Base-by-base conservation (phyloP, 2,888 invertebrate genomes). In the Automeris io region DNA sequence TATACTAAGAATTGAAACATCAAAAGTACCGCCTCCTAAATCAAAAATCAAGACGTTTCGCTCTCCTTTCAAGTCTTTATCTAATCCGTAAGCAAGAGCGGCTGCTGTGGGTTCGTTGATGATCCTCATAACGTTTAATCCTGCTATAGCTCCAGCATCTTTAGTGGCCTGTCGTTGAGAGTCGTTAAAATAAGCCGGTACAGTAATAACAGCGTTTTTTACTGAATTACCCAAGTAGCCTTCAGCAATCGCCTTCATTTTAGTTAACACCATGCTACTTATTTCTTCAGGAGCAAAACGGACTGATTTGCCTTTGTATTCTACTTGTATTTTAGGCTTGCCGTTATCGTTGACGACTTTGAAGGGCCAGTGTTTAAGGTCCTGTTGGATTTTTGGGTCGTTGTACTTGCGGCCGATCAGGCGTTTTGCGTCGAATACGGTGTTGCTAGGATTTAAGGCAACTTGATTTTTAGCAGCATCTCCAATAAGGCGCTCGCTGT, bases 351-450 rank as follows among this genome's bases (percentile, higher is more conserved):
- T 90, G 8, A 91, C 64, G 0, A 93, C 92, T 55, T 88, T 89
- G 67, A 96, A 96, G 1, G 95, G 94, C 95, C 95, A 95, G 51
- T 92, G 92, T 61, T 92, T 92, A 66, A 93, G 89, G 60, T 95
- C 95, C 37, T 89, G 88, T 61, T 94, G 93, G 18, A 95, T 92
- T 53, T 91, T 90, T 56, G 85, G 85, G 58, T 95, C 94, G 45
- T 91, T 90, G 67, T 87, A 95, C 49, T 91, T 91, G 35, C 95
- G 88, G 1, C 95, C 95, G 57, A 95, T 95, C 41, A 96, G 77
- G 37, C 95, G 89, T 65, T 95, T 95, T 5, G 94, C 94, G 63
- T 94, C 92, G 58, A 94, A 94, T 5, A 93, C 91, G 1, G 93
- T 93, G 71, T 93, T 93, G 46, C 66, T 83, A 2, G 93, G 93